A percentile compares a stretch with the other conserved stretches of the same genome.
These are phyloP conservation scores for Pristionchus exspectatus DNA, from an alignment of 2,888 invertebrate species.

Conservation along the genomic window DNA sequence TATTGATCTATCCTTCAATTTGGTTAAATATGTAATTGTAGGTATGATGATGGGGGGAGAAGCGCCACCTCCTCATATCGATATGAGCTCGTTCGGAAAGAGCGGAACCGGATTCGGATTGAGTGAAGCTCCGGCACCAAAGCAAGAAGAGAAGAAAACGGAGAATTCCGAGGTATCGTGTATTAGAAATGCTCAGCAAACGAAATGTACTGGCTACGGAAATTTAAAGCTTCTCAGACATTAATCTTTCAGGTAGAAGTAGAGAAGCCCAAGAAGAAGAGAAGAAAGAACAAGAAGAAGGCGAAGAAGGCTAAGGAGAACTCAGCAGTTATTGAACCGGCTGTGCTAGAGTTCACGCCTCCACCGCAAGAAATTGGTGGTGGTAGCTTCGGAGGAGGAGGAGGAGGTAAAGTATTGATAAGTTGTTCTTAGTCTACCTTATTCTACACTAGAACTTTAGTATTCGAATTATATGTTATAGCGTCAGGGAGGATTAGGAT, in stretches of 20 bases:
- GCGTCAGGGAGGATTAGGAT: background rate
- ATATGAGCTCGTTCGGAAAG: background rate
- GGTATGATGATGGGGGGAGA: conserved; percentile 47
- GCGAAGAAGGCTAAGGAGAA: conserved; percentile 15
- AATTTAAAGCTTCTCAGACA: too few species aligned
- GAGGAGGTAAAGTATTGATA: conserved; percentile 2
- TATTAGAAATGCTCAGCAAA: background rate
- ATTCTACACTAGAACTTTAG: too few species aligned
- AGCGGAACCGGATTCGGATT: conserved; percentile 45
- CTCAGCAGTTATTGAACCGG: background rate
- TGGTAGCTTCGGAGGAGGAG: conserved; percentile 17
- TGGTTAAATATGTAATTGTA: background rate
- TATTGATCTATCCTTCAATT: background rate
- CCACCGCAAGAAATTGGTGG: conserved; percentile 25
- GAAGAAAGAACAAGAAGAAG: conserved; percentile 45
- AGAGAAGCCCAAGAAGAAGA: conserved; percentile 51
- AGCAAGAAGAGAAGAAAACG: background rate
- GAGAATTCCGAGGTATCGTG: background rate
- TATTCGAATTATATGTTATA: too few species aligned
- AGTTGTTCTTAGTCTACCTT: background rate
- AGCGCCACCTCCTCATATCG: conserved; percentile 24
- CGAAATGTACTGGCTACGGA: too few species aligned
- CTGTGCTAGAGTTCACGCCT: conserved; percentile 37
- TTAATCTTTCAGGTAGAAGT: background rate
- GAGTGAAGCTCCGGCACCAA: background rate